Evolutionary conservation across 2,888 invertebrate species (phyloP).

Genomic region (Ophraella communa): DNA sequence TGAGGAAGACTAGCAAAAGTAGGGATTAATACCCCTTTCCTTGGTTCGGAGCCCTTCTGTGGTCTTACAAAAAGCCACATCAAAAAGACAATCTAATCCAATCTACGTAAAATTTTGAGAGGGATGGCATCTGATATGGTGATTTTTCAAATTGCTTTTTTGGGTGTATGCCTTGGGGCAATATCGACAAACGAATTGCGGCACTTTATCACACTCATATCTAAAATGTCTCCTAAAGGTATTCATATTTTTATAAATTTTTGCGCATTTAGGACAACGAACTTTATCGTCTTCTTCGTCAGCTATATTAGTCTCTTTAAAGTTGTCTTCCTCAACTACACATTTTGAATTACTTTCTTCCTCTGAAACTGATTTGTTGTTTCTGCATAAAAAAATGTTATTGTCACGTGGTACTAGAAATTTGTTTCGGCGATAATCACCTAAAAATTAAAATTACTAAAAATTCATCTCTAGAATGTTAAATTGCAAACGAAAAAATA

Average conservation of each 20-base stretch:
- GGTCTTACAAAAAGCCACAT: no score
- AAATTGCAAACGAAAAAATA: no score
- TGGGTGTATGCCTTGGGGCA: conserved; percentile 38
- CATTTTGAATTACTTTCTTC: not conserved
- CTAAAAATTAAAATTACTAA: not conserved
- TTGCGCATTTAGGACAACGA: conserved; percentile 32
- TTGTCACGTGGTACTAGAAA: not conserved
- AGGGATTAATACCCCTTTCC: no score
- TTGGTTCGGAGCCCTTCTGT: no score
- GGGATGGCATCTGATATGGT: conserved; percentile 32
- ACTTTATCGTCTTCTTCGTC: conserved; percentile 6
- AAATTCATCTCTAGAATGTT: no score
- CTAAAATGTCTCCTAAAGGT: conserved; percentile 42
- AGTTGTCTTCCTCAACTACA: not conserved
- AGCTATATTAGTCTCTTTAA: not conserved
- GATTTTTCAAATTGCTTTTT: conserved; percentile 51
- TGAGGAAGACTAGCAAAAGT: no score
- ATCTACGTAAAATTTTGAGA: not conserved
- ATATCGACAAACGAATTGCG: conserved; percentile 34
- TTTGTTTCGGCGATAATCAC: not conserved
- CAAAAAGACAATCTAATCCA: no score
- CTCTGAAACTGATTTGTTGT: not conserved
- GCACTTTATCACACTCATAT: conserved; percentile 44
- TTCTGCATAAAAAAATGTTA: not conserved
- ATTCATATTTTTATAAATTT: conserved; percentile 37